phyloP scores from a whole-genome alignment of 2,888 invertebrate species.

The Tenthredo notha region DNA sequence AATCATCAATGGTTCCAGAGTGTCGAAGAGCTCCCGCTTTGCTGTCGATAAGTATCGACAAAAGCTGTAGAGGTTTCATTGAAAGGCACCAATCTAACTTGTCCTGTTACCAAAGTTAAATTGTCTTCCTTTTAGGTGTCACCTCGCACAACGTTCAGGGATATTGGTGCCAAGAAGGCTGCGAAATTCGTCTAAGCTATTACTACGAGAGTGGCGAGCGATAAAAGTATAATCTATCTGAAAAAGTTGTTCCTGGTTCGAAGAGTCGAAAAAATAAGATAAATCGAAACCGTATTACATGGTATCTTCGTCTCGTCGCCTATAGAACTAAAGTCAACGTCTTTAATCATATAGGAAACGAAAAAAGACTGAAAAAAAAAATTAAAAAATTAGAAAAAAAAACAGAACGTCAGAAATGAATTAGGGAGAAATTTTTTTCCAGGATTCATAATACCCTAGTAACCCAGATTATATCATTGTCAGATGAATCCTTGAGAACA shows the following conservation, averaged over 20 bases:
- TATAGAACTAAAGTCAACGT: neutral
- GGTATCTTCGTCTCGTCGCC: neutral
- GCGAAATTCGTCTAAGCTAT: slow-evolving; percentile 4
- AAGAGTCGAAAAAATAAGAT: neutral
- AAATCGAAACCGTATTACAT: neutral
- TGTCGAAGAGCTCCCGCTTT: neutral
- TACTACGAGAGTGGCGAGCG: slow-evolving; percentile 12
- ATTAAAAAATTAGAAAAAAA: neutral
- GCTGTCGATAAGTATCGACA: slow-evolving; percentile 8
- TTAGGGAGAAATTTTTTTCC: neutral
- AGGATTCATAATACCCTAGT: neutral
- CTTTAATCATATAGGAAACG: neutral
- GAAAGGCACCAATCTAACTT: slow-evolving; percentile 41
- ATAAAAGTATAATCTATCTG: neutral
- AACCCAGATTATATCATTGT: neutral
- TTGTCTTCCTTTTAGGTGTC: slow-evolving; percentile 30
- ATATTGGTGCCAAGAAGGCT: neutral
- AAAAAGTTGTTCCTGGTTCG: neutral
- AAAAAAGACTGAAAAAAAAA: neutral
- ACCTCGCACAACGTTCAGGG: neutral
- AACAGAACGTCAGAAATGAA: neutral
- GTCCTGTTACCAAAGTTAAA: slow-evolving; percentile 48
- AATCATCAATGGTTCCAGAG: neutral
- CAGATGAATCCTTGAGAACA: slow-evolving; percentile 12
- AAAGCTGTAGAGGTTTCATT: slow-evolving; percentile 31